Base-by-base conservation (phyloP, 2,113 vertebrate species). In the Gobius niger region DNA sequence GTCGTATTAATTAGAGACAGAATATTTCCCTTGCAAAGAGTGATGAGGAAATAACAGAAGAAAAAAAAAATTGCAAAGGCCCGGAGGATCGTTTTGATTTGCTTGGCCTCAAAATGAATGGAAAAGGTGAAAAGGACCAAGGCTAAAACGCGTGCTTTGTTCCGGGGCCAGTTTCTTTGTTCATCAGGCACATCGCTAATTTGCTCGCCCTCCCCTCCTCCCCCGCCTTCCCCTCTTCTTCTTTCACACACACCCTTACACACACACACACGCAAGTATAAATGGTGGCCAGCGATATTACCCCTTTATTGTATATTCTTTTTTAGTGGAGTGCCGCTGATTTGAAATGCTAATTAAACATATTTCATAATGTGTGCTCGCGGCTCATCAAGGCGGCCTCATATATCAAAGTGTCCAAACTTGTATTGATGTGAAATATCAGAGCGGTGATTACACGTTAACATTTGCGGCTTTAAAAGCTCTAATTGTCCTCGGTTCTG, bases 341-440 rank as follows among this genome's bases (percentile, higher is more conserved):
- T 93, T 92, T 91, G 90, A 93, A 92, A 92, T 93, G 90, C 90
- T 93, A 93, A 93, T 93, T 92, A 91, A 92, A 90, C 86, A 92
- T 90, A 92, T 93, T 92, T 92, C 90, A 92, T 91, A 40, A 93
- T 92, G 89, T 90, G 91, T 92, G 91, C 92, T 77, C 88, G 63
- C 70, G 74, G 80, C 89, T 93, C 90, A 92, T 93, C 88, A 90
- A 92, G 89, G 87, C 90, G 75, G 82, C 72, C 89, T 87, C 84
- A 70, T 90, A 90, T 93, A 92, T 93, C 93, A 93, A 93, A 93
- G 91, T 91, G 85, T 78, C 89, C 81, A 90, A 90, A 91, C 83
- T 90, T 91, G 91, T 91, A 92, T 92, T 93, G 91, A 92, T 93
- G 92, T 91, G 70, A 78, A 84, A 91, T 90, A 92, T 93, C 91